Evolutionary conservation across 2,888 invertebrate genomes (phyloP), one percentile per base, ranked within the genome.

Genomic region (Ephialtes manifestator): DNA sequence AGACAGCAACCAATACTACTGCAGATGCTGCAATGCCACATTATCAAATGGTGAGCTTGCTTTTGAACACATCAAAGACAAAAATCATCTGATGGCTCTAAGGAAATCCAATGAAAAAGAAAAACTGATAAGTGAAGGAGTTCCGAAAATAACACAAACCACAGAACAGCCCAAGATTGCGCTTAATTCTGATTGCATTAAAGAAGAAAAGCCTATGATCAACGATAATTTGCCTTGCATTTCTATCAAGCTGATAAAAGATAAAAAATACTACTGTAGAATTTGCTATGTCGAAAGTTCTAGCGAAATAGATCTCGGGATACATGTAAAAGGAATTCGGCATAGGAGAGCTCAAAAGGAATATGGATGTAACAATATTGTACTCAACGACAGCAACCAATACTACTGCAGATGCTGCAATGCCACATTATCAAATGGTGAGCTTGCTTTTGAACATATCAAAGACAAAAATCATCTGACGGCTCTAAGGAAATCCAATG

Each of bases 401-500:
- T 80, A 74, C 43, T 43, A 39, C 13, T 80, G 80, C 55, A 31
- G 13, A 13, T 74, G 72, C 35, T 80, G 80, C 55, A n/a, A 74
- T 46, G 55, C 43, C 31, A 15, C n/a, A 15, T 55, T 80, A 8
- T 10, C 31, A 8, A 35, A 24, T 4, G 8, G 55, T 8, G 63
- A 74, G 0, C 53, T 67, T 13, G 53, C 67, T 13, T 68, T 18
- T n/a, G 35, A 48, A 1, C 76, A 76, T 35, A 13, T 39, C 24
- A 24, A 24, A 24, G 24, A 2, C 2, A 2, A 24, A 24, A 24
- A 24, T 1, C 24, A 24, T 24, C 1, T 24, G 24, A 24, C 24
- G 24, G 24, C 20, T 53, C 20, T 20, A 20, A 20, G 20, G 8
- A 2, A 5, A 53, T 53, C 53, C 0, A 4, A 53, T 13, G 24